These are phyloP conservation scores for Diplazon laetatorius DNA, from an alignment of 2,888 invertebrate species.

Conservation along the genomic window DNA sequence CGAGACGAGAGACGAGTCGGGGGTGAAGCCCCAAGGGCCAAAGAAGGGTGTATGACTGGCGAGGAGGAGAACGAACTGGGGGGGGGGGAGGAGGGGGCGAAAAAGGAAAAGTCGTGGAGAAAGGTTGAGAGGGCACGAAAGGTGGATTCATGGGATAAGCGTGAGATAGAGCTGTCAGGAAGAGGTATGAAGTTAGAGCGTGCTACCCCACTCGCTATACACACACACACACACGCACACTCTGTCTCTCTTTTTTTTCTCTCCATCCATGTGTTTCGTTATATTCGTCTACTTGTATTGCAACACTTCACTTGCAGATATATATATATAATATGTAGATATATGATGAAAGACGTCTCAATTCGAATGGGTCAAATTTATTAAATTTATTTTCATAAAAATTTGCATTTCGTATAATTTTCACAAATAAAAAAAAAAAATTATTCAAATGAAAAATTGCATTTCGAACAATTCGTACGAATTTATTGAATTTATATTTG, in stretches of 20 bases:
- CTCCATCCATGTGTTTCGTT: slow-evolving; percentile 37
- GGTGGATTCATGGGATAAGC: slow-evolving; percentile 73
- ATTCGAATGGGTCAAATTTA: no score
- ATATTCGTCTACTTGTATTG: slow-evolving; percentile 47
- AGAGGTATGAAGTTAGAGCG: slow-evolving; percentile 78
- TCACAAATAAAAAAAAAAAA: no score
- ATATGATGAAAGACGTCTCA: no score
- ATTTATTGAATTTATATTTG: no score
- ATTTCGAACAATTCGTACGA: no score
- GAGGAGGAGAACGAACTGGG: no score
- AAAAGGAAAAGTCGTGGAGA: slow-evolving; percentile 65
- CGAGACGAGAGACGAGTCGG: slow-evolving; percentile 48
- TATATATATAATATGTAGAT: slow-evolving; percentile 15
- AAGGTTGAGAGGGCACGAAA: slow-evolving; percentile 68
- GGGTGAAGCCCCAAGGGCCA: slow-evolving; percentile 46
- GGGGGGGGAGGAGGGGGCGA: slow-evolving; percentile 62
- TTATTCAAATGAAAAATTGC: no score
- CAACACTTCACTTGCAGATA: slow-evolving; percentile 16
- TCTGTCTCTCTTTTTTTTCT: no score
- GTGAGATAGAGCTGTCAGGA: slow-evolving; percentile 80
- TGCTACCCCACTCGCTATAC: slow-evolving; percentile 62
- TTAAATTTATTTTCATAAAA: no score
- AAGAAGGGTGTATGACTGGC: no score
- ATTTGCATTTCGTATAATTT: no score
- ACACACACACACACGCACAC: no score